Evolutionary conservation across 2,797 vertebrate genomes (phyloP).

Genomic region (Ispidina picta): DNA sequence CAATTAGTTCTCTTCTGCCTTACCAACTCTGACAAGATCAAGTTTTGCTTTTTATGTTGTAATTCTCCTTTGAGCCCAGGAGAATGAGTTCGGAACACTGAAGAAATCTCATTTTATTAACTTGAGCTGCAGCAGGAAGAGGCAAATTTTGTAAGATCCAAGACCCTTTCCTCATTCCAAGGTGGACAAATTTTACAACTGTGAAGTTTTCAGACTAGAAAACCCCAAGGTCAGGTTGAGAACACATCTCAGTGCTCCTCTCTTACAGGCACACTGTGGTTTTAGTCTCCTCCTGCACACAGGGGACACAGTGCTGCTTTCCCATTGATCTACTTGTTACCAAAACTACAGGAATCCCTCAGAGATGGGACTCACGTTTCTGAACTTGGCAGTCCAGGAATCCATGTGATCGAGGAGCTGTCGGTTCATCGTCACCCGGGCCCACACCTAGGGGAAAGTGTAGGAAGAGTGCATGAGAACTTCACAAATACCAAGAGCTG

Average conservation of each 20-base stretch:
- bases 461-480: not conserved
- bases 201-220: not conserved
- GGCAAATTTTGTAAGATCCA: not conserved
- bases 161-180: not conserved
- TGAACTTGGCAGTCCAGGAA: slow-evolving; percentile 94
- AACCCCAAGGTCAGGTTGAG: not conserved
- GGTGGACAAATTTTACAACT: not conserved
- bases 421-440: slow-evolving; percentile 89
- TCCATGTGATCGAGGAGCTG: slow-evolving; percentile 88
- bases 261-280: not conserved
- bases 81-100: not conserved
- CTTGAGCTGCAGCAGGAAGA: not conserved
- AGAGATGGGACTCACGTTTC: slow-evolving; percentile 85
- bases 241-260: not conserved
- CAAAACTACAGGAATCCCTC: not conserved
- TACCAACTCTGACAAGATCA: not conserved
- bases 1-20: not conserved
- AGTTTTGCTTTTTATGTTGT: not conserved
- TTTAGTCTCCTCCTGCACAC: not conserved
- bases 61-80: not conserved
- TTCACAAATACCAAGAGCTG: not conserved
- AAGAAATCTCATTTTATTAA: not conserved
- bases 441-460: slow-evolving; percentile 87
- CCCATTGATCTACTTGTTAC: not conserved
- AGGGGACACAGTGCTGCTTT: not conserved